Conservation (phyloP, 2,113 vertebrate species). For the Cyprinus carpio region DNA sequence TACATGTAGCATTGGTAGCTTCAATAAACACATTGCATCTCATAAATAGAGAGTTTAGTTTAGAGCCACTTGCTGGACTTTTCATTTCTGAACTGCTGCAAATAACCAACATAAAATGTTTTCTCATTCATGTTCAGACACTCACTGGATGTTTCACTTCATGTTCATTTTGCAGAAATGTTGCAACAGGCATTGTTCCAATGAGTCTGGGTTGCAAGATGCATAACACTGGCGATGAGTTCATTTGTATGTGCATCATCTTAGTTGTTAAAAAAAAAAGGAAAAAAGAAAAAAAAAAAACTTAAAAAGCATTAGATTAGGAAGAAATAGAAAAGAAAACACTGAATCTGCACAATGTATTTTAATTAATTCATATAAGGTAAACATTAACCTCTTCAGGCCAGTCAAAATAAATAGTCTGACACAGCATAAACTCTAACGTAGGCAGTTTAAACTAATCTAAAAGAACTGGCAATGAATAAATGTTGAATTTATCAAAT, state of each 20-base stretch:
- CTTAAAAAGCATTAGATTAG: too few relatives aligned
- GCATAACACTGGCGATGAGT: not conserved
- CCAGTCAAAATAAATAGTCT: not conserved
- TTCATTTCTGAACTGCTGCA: too few relatives aligned
- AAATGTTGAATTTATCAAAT: slow-evolving; percentile 44
- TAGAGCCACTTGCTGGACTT: too few relatives aligned
- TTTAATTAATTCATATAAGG: not conserved
- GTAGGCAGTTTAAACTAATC: slow-evolving; percentile 25
- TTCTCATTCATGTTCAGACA: not conserved
- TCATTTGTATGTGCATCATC: not conserved
- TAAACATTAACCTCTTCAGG: not conserved
- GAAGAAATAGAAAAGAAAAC: too few relatives aligned
- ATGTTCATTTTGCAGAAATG: too few relatives aligned
- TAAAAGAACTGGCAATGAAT: slow-evolving; percentile 45
- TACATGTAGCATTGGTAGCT: too few relatives aligned
- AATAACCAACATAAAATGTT: not conserved
- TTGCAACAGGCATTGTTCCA: not conserved
- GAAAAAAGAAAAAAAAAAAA: too few relatives aligned
- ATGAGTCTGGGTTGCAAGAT: not conserved
- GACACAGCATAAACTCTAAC: not conserved
- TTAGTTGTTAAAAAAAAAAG: not conserved
- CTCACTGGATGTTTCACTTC: not conserved
- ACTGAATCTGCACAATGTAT: not conserved
- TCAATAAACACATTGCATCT: too few relatives aligned
- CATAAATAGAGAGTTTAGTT: too few relatives aligned